A percentile compares a stretch with the other conserved stretches of the same genome.
Evolutionary conservation across 2,113 vertebrate genomes (phyloP).

Genomic region (Hemicordylus capensis): DNA sequence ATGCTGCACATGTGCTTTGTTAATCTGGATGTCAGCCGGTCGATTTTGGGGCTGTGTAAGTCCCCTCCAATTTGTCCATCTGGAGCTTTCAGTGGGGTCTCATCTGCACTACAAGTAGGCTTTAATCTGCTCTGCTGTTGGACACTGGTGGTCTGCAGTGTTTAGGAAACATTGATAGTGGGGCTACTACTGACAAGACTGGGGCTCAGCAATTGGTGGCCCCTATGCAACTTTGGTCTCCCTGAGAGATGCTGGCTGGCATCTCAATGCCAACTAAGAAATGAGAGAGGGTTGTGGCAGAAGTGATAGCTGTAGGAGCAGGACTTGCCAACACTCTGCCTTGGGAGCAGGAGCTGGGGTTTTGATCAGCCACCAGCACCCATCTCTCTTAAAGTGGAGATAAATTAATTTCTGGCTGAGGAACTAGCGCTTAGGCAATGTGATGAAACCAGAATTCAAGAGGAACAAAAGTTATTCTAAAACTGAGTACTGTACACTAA

Average conservation of each 20-base stretch:
- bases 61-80: neutral
- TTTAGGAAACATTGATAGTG: neutral
- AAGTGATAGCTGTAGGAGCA: neutral
- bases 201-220: neutral
- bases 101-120: neutral
- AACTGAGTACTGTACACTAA: neutral
- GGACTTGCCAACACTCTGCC: neutral
- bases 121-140: neutral
- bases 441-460: neutral
- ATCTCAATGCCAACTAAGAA: neutral
- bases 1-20: too few relatives aligned
- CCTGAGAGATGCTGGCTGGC: neutral
- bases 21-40: too few relatives aligned
- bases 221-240: neutral
- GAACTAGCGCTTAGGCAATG: neutral
- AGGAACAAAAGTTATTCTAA: neutral
- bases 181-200: neutral
- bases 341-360: too few relatives aligned
- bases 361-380: neutral
- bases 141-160: neutral
- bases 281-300: neutral
- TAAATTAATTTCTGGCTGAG: neutral
- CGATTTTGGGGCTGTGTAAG: too few relatives aligned
- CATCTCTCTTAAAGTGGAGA: neutral
- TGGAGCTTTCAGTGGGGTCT: neutral